Evolutionary conservation across 2,797 vertebrate species (phyloP), one percentile per base, ranked within the genome.

Genomic region (Aeoliscus strigatus): DNA sequence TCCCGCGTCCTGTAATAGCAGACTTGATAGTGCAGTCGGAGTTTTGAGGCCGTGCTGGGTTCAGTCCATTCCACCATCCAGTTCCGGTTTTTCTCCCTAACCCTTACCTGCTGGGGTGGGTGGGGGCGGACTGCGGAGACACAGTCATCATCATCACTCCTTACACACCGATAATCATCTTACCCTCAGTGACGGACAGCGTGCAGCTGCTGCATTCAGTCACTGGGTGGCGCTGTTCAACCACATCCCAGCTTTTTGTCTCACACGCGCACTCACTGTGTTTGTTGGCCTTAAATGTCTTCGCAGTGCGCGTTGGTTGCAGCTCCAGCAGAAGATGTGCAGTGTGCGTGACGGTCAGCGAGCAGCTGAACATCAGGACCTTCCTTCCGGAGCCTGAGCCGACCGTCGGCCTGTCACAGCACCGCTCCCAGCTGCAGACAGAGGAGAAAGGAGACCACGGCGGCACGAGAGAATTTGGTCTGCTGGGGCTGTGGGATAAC

Each of bases 351-450:
- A 44, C 31, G 2, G 15, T 16, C 37, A 87, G 59, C 0, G 27
- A 39, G 62, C 86, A 88, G 80, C 75, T 82, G 73, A 76, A 81
- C 39, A 2, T 56, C 40, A 85, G 27, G 14, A 43, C 6, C 0
- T 21, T 9, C 27, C 48, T 30, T 1, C 28, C 27, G 28, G 5
- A 32, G 16, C 49, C 50, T 14, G 29, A 11, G 1, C 4, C 56
- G 14, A 69, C 54, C 1, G 7, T n/a, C 0, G n/a, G 18, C 28
- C 55, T 45, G 10, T 0, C 1, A 8, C 81, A 84, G 62, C 80
- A 83, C 2, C 4, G 11, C 41, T 66, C 8, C 13, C 24, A 18
- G 33, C 78, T 83, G 33, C n/a, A 37, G 11, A 27, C 14, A 27
- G 35, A n/a, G 24, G 24, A 15, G 9, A 24, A 10, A 24, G 10